Base-by-base conservation (phyloP, 2,113 vertebrate species). In the Grus americana region DNA sequence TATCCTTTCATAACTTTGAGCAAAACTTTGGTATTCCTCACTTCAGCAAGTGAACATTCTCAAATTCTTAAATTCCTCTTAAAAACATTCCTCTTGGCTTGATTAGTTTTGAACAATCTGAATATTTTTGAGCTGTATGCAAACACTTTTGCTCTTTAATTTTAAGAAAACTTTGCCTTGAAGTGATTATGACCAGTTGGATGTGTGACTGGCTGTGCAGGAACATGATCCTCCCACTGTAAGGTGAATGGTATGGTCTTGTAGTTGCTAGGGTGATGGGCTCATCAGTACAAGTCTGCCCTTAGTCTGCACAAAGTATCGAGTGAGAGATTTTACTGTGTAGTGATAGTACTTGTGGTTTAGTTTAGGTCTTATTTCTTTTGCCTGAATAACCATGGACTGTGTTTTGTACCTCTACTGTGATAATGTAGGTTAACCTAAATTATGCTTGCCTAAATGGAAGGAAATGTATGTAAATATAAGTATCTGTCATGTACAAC, bases 341-440 rank as follows among this genome's bases (percentile, higher is more conserved):
- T 14, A 44, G 9, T 42, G 13, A 26, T 44, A 42, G 40, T 36
- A 46, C 8, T 42, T 67, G 46, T 79, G 5, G 10, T 85, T 75
- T 66, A 79, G 65, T 83, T 95, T 66, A 94, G 68, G 14, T 90
- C 27, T 75, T 80, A 63, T 15, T 65, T 67, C 40, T 21, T 88
- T 79, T 55, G 11, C 27, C n/a, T 76, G 65, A 90, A 6, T 84
- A 61, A 55, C 26, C 30, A 20, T 54, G 23, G 27, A 20, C 42
- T 50, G 11, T 36, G 16, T 58, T 49, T 36, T 71, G 13, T 70
- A 75, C 15, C 18, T 70, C 17, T 63, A 7, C 18, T 49, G 34
- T 70, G 29, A 27, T 65, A 59, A 59, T 0, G 2, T 65, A 36
- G 24, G 18, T 63, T 70, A 62, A 73, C 57, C 30, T 59, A 36